Evolutionary conservation across 2,797 vertebrate species (phyloP).

Genomic region (Furcifer pardalis): DNA sequence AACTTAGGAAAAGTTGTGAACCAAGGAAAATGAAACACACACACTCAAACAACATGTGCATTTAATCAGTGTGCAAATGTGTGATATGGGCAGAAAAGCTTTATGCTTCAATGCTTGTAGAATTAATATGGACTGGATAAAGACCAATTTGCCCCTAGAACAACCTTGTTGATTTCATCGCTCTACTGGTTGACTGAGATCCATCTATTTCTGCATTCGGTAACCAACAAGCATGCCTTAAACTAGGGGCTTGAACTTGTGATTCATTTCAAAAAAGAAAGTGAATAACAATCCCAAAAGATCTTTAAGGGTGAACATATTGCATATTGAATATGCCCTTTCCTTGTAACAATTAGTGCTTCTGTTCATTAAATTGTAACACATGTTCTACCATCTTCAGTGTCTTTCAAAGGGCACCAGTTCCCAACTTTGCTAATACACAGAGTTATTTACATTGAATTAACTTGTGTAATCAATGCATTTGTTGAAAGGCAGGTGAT

Average conservation of each 20-base stretch:
- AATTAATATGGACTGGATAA: too few relatives aligned
- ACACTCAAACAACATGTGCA: too few relatives aligned
- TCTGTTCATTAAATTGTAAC: neutral
- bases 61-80: neutral
- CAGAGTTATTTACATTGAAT: neutral
- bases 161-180: neutral
- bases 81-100: neutral
- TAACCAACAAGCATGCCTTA: neutral
- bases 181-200: neutral
- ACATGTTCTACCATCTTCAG: neutral
- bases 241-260: neutral
- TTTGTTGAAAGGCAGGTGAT: neutral
- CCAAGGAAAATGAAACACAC: neutral
- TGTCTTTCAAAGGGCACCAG: neutral
- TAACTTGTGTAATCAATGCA: neutral
- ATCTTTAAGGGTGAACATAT: neutral
- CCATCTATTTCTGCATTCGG: neutral
- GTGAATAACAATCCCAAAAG: neutral
- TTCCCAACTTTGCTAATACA: neutral
- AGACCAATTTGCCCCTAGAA: neutral
- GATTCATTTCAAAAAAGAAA: neutral
- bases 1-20: neutral
- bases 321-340: neutral
- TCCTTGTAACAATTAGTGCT: neutral
- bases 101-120: neutral